These are phyloP conservation scores for Cloeon dipterum DNA, from an alignment of 2,888 invertebrate genomes.

Conservation along the genomic window DNA sequence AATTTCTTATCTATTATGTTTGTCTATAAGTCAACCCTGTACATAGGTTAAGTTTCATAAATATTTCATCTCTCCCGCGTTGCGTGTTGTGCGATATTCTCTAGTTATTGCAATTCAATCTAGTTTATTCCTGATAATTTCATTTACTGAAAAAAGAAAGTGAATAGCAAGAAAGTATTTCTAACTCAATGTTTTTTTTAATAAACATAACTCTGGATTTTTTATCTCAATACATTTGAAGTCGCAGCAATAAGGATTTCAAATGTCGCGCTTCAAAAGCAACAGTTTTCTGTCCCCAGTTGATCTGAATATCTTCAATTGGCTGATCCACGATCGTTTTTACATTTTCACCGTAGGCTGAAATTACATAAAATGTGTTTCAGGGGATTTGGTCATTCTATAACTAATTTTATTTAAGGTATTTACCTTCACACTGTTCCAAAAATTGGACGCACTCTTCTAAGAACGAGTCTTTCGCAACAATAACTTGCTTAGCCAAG, in stretches of 20 bases:
- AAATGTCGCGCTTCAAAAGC: conserved; percentile 72
- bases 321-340: conserved; percentile 64
- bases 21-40: too few relatives aligned
- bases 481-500: conserved; percentile 71
- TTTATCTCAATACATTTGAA: too few relatives aligned
- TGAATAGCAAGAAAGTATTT: too few relatives aligned
- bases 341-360: conserved; percentile 63
- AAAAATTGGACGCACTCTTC: conserved; percentile 74
- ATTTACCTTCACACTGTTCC: conserved; percentile 67
- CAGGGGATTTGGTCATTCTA: conserved; percentile 1
- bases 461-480: conserved; percentile 63
- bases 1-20: too few relatives aligned
- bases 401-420: neutral
- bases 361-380: conserved; percentile 12
- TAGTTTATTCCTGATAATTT: too few relatives aligned
- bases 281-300: conserved; percentile 66
- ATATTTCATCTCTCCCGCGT: too few relatives aligned
- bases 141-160: too few relatives aligned
- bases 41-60: too few relatives aligned
- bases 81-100: too few relatives aligned
- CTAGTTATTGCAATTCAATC: too few relatives aligned
- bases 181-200: too few relatives aligned
- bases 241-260: conserved; percentile 53
- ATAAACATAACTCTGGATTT: too few relatives aligned
- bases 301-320: conserved; percentile 40